Base-by-base conservation (phyloP, 1,140 invertebrate species). In the Stegodyphus mimosarum region DNA sequence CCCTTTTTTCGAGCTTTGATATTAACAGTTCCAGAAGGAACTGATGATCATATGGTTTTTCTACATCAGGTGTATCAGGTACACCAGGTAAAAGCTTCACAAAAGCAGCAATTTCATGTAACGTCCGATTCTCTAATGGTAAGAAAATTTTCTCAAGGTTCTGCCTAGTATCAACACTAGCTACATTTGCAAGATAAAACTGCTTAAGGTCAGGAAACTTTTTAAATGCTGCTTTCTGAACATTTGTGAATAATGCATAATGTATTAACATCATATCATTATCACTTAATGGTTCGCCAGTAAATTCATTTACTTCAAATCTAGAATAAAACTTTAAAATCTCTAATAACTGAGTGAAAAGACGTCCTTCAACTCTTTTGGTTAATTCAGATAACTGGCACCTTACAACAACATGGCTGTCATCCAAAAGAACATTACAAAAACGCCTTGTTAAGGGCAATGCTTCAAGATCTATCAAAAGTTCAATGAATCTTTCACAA, bases 301-400 rank as follows among this genome's bases (percentile, higher is more conserved):
- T 96, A 88, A 96, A 94, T 90, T 99, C 98, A 90, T 96, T 98
- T 83, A 99, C 99, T 91, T 99, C 99, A 92, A 99, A 99, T 86
- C 95, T 93, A 0, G 96, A 94, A 91, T 99, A 99, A 89, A 99
- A 99, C 90, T 97, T 97, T 11, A 99, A 91, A 94, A 98, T 98
- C 87, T 98, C 95, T 87, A 99, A 90, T 6, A 99, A 91, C 95
- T 99, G 92, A 49, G 92, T 92, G 90, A 99, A 99, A 1, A 99
- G 92, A 89, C 95, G 95, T 63, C 98, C 98, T 89, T 99, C 97
- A 9, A 93, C 91, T 87, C 96, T 91, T 78, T 93, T 91, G 15
- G 93, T 89, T 11, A 99, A 92, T 86, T 93, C 92, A 6, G 96
- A 95, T 66, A 99, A 90, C 87, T 95, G 93, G 90, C 97, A 98